A percentile compares a stretch with the other conserved stretches of the same genome.
phyloP scores from a whole-genome alignment of 2,888 invertebrate species.

The Formica aserva region DNA sequence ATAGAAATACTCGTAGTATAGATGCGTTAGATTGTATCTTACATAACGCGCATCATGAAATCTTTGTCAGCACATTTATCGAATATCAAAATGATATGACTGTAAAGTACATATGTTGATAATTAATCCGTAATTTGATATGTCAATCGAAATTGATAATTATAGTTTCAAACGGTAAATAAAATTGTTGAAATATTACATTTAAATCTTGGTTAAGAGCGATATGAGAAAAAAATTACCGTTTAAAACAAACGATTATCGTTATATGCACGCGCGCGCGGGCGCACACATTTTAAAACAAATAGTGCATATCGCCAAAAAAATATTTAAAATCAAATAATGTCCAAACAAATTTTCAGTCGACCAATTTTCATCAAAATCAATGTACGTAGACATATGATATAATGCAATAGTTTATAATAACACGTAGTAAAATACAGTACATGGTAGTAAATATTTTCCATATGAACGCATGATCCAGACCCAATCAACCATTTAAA shows the following conservation, averaged over 20 bases:
- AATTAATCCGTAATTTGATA: background rate
- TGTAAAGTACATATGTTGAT: background rate
- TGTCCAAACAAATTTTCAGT: background rate
- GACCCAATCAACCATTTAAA: background rate
- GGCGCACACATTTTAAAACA: conserved; percentile 1
- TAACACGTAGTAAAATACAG: conserved; percentile 22
- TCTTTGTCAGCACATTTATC: background rate
- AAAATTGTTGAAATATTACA: background rate
- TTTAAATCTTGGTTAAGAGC: conserved; percentile 20
- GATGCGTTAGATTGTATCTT: conserved; percentile 4
- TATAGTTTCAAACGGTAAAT: conserved; percentile 4
- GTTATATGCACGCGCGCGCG: background rate
- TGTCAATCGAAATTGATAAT: background rate
- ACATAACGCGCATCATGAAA: background rate
- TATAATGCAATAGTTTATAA: conserved; percentile 8
- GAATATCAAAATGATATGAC: conserved; percentile 7
- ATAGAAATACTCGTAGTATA: background rate
- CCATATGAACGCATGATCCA: background rate
- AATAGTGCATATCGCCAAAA: conserved; percentile 2
- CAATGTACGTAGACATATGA: background rate
- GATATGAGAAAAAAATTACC: conserved; percentile 1
- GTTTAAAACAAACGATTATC: conserved; percentile 25
- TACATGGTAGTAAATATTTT: conserved; percentile 9
- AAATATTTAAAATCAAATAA: conserved; percentile 14
- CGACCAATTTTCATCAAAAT: conserved; percentile 2